A percentile compares a stretch with the other conserved stretches of the same genome.
phyloP scores from a whole-genome alignment of 2,113 vertebrate species.

The Semnornis frantzii region DNA sequence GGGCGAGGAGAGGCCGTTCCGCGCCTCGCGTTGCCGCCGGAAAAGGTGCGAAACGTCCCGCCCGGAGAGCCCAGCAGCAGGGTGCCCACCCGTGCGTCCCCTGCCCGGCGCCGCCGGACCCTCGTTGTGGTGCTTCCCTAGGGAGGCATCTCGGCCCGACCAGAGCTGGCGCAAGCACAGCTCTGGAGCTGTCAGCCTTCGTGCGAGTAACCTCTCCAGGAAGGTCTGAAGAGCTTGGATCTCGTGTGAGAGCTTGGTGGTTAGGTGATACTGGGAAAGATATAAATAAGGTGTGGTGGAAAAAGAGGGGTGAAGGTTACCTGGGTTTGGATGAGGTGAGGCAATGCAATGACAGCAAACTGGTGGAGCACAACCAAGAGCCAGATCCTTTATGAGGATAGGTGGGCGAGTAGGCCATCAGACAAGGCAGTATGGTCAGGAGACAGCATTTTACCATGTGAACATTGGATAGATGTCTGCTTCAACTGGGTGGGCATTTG shows the following conservation, averaged over 20 bases:
- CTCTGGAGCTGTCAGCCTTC: accelerated
- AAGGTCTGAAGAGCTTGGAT: not conserved
- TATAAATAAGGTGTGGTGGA: accelerated
- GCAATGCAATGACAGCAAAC: accelerated
- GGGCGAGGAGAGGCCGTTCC: not conserved
- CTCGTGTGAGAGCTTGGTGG: accelerated
- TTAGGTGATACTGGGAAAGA: not conserved
- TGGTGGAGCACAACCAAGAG: accelerated
- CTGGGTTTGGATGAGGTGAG: not conserved
- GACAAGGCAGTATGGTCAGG: accelerated
- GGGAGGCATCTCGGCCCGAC: too few species aligned
- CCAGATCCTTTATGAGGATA: accelerated
- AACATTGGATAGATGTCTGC: accelerated
- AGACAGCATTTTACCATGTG: accelerated
- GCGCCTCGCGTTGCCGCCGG: not conserved
- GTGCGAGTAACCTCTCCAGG: accelerated
- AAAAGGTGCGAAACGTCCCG: not conserved
- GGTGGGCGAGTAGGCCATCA: accelerated
- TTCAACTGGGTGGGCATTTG: not conserved
- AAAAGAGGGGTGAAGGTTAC: too few species aligned
- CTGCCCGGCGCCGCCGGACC: not conserved
- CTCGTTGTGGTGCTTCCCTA: too few species aligned
- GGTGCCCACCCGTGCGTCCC: not conserved
- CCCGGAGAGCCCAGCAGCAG: not conserved
- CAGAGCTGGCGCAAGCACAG: accelerated